Evolutionary conservation across 2,113 vertebrate genomes (phyloP).

Genomic region (Grus americana): DNA sequence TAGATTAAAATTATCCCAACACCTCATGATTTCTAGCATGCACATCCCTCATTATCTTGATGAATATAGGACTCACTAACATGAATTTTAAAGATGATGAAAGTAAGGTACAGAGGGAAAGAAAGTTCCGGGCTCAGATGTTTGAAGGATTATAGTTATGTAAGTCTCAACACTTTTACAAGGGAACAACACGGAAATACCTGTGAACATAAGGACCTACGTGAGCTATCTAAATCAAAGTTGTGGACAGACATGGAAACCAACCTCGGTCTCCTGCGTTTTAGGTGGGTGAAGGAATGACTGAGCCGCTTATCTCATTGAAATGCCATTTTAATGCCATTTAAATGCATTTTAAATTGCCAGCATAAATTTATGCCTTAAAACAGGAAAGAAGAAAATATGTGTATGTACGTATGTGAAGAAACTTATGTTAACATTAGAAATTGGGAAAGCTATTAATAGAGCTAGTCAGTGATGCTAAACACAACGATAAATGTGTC

Average conservation of each 20-base stretch:
- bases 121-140: neutral
- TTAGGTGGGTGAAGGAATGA: neutral
- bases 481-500: neutral
- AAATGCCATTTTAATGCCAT: neutral
- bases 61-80: neutral
- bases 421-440: neutral
- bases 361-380: neutral
- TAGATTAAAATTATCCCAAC: constrained; percentile 26
- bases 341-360: neutral
- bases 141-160: neutral
- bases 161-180: neutral
- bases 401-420: accelerated
- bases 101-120: neutral
- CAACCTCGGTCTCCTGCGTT: neutral
- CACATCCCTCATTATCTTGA: neutral
- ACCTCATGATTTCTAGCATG: neutral
- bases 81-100: neutral
- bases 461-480: neutral
- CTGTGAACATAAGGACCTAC: neutral
- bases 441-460: neutral
- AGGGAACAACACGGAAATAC: neutral
- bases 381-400: neutral
- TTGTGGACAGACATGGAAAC: neutral
- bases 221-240: neutral
- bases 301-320: neutral